A percentile compares a stretch with the other conserved stretches of the same genome.
phyloP scores from a whole-genome alignment of 1,140 invertebrate species.

The Odontomachus brunneus region DNA sequence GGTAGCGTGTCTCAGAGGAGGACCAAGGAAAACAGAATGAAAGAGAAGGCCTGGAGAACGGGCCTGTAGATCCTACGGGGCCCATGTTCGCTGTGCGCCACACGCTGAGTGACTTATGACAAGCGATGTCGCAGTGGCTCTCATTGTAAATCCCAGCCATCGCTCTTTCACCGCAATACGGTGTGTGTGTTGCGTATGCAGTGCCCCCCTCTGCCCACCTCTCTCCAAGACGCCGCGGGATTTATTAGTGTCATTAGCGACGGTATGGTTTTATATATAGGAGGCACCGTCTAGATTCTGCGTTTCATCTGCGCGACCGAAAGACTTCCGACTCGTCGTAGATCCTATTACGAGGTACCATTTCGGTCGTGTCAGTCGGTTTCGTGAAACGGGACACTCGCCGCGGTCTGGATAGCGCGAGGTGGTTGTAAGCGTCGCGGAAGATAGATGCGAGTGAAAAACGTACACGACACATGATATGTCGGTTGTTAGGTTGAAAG shows the following conservation, averaged over 20 bases:
- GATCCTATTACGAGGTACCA: constrained; percentile 50
- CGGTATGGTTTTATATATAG: constrained; percentile 33
- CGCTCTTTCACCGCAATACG: not conserved
- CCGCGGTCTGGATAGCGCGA: constrained; percentile 3
- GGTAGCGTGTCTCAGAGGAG: constrained; percentile 19
- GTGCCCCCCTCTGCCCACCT: not conserved
- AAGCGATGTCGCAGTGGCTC: constrained; percentile 76
- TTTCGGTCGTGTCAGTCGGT: constrained; percentile 35
- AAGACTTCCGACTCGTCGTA: constrained; percentile 39
- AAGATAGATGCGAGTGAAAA: constrained; percentile 56
- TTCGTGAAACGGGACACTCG: constrained; percentile 56
- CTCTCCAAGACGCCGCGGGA: constrained; percentile 29
- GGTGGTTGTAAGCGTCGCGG: constrained; percentile 38
- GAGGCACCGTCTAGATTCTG: constrained; percentile 1
- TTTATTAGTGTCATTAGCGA: constrained; percentile 46
- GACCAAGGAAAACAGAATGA: constrained; percentile 30
- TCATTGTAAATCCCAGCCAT: constrained; percentile 54
- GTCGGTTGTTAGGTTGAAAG: constrained; percentile 13
- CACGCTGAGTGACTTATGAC: constrained; percentile 82
- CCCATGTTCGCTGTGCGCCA: constrained; percentile 74
- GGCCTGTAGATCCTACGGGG: constrained; percentile 65
- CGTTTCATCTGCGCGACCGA: constrained; percentile 31
- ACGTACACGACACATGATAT: constrained; percentile 46
- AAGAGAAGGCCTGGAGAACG: constrained; percentile 14
- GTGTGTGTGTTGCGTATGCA: not conserved